These are phyloP conservation scores for Trachelus stipa DNA, from an alignment of 2,888 invertebrate species.

Conservation along the genomic window DNA sequence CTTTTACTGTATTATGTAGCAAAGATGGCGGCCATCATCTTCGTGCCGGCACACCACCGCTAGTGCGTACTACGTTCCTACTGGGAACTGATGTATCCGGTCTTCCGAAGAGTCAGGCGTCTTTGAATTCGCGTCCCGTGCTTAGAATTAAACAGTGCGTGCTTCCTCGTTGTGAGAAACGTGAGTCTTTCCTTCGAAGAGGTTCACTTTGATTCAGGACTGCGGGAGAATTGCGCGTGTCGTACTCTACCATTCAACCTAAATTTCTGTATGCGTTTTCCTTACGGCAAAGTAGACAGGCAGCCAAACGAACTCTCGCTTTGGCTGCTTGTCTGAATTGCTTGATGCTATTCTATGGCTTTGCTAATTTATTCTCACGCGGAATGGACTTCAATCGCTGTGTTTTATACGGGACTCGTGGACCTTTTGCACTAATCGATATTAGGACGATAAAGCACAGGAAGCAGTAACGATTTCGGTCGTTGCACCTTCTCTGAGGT, in stretches of 20 bases:
- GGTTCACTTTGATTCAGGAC: not conserved
- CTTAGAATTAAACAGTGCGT: not conserved
- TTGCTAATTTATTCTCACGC: not conserved
- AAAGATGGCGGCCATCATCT: slow-evolving; percentile 1
- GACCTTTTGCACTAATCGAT: not conserved
- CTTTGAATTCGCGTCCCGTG: not conserved
- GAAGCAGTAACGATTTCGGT: not conserved
- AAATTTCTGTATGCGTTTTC: not conserved
- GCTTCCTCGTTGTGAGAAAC: not conserved
- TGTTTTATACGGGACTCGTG: not conserved
- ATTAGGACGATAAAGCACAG: not conserved
- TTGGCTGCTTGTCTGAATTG: not conserved
- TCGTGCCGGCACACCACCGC: slow-evolving; percentile 4
- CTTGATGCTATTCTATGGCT: not conserved
- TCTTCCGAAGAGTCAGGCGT: not conserved
- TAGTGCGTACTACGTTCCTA: not conserved
- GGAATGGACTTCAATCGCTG: not conserved
- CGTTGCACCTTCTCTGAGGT: not conserved
- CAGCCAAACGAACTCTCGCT: not conserved
- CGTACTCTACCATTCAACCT: not conserved
- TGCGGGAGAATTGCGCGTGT: not conserved
- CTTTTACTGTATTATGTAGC: slow-evolving; percentile 1
- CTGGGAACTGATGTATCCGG: not conserved
- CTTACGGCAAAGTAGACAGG: not conserved
- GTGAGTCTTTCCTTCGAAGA: not conserved